Evolutionary conservation across 2,113 vertebrate genomes (phyloP), one percentile per base, ranked within the genome.

Genomic region (Candoia aspera): DNA sequence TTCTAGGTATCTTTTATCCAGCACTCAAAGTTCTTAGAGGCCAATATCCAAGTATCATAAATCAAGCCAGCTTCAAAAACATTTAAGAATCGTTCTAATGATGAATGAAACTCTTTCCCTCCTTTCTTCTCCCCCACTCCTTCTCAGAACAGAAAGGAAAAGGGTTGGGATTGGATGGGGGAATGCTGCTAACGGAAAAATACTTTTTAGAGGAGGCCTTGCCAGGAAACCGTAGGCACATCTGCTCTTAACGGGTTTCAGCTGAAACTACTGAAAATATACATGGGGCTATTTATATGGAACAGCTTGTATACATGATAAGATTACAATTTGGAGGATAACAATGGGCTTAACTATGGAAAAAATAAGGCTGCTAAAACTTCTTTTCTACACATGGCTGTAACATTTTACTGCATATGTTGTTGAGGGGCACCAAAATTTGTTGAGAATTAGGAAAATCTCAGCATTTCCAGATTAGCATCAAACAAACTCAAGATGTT

Each of bases 231-330:
- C 92, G 84, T 23, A 26, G 4, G 29, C 92, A 96, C 96, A 96
- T 97, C 97, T 97, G 97, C 92, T 96, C 96, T 95, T 96, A 97
- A 97, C 96, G 92, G 93, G 94, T 94, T 96, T 96, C 97, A 97
- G 97, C 95, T 97, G 97, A 96, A 95, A 96, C 95, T 95, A 96
- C 94, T 96, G 96, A 95, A 96, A 94, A 95, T 92, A 87, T 94
- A 96, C 95, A 95, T 91, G 91, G 91, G 93, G 91, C 95, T 95
- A 95, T 93, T 96, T 96, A 93, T 93, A 96, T 93, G 96, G 95
- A 95, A 94, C 95, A 91, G 84, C 94, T 95, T 96, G 96, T 93
- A 94, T 94, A 92, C 91, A 94, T 92, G 94, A 95, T 95, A 96
- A 96, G 95, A 94, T 96, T 96, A 96, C 96, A 93, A 84, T 90